phyloP scores from a whole-genome alignment of 2,113 vertebrate species.

The Diadophis punctatus region DNA sequence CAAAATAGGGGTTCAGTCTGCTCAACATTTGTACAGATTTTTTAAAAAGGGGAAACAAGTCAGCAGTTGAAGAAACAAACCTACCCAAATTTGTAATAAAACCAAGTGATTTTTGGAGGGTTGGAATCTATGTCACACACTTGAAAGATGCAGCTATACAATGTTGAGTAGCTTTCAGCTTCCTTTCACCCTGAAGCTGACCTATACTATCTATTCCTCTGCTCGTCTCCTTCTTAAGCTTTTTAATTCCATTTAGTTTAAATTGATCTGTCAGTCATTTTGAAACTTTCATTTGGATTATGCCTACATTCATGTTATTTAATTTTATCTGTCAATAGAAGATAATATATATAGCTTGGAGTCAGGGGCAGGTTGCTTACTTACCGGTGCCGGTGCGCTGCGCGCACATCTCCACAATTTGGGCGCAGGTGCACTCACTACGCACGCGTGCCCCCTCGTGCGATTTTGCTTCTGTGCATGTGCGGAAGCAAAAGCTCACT shows the following conservation, averaged over 20 bases:
- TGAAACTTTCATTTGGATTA: neutral
- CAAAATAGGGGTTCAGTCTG: neutral
- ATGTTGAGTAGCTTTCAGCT: neutral
- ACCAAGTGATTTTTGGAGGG: neutral
- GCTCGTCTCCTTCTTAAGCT: neutral
- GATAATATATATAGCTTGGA: neutral
- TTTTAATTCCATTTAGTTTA: neutral
- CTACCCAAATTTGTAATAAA: neutral
- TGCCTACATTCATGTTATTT: neutral
- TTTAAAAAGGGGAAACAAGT: neutral
- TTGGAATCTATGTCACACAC: neutral
- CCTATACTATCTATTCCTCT: neutral
- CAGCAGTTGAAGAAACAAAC: neutral
- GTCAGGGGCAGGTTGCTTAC: no score
- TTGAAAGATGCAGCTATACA: neutral
- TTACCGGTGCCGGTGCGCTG: no score
- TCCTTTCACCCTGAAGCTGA: neutral
- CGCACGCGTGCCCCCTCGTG: no score
- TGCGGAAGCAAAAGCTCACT: no score
- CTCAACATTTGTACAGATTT: neutral
- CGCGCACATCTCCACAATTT: no score
- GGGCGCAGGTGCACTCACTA: no score
- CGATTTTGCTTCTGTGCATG: no score
- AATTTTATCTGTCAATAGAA: neutral
- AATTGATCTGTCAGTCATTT: neutral